Base-by-base conservation (phyloP, 2,113 vertebrate species). In the Mus spicilegus region DNA sequence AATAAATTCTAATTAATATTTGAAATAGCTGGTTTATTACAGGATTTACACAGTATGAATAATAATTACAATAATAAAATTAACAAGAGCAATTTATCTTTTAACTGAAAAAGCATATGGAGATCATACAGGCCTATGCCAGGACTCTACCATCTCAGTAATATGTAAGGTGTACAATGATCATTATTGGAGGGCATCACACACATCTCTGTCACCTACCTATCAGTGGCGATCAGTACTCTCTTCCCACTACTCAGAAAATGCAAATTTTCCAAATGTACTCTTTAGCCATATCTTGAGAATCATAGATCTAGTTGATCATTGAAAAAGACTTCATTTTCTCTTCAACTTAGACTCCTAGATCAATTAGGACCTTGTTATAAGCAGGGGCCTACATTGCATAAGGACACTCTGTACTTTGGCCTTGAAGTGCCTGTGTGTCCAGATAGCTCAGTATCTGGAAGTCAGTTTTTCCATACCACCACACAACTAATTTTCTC, bases 321-420 rank as follows among this genome's bases (percentile, higher is more conserved):
- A 90, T 78, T 95, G 78, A 84, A 22, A 91, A 89, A 76, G 4
- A 72, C 14, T 56, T 77, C 75, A 49, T 72, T 84, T 92, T 13
- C 49, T 77, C 22, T 61, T 54, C 10, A 24, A 77, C 67, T 77
- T 89, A 69, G 94, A 42, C 30, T 81, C 12, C 46, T 28, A 49
- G 28, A 77, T 58, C n/a, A 51, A 46, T 13, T 54, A 28, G 39
- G 26, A 14, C 26, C 3, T 26, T 19, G 12, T 11, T 16, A 9
- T 51, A 78, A 77, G 46, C 11, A 70, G 90, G n/a, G n/a, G 7
- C 14, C 24, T 84, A 33, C 14, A 24, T 20, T 91, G 7, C 5
- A 58, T 49, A 49, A 30, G 54, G n/a, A 65, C 19, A 54, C 1
- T 26, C 42, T 81, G 22, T 24, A 70, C 11, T 19, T 58, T 5